These are phyloP conservation scores for Scaptomyza parva DNA, from an alignment of 2,888 invertebrate species.

Conservation along the genomic window DNA sequence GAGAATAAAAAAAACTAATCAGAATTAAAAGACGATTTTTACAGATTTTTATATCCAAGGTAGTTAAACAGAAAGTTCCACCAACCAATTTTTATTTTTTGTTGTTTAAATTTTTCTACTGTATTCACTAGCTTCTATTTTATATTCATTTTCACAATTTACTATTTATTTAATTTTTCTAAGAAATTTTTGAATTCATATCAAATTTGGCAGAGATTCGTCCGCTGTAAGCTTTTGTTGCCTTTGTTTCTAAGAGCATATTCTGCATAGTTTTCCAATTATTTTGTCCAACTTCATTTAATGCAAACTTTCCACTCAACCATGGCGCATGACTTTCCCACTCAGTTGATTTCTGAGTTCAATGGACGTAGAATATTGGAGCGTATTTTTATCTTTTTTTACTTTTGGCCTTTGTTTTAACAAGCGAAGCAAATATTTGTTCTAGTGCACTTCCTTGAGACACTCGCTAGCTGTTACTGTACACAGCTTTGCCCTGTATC, in stretches of 20 bases:
- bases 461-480: slow-evolving; percentile 22
- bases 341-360: slow-evolving; percentile 9
- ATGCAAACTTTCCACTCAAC: slow-evolving; percentile 7
- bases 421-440: slow-evolving; percentile 62
- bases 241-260: not conserved
- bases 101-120: no score
- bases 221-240: not conserved
- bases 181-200: not conserved
- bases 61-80: not conserved
- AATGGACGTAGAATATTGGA: slow-evolving; percentile 8
- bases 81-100: not conserved
- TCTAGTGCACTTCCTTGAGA: slow-evolving; percentile 46
- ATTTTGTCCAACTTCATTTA: not conserved
- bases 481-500: slow-evolving; percentile 5
- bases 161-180: not conserved
- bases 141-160: not conserved
- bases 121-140: not conserved
- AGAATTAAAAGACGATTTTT: no score
- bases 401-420: slow-evolving; percentile 22
- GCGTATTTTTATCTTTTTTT: not conserved
- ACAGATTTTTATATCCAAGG: not conserved
- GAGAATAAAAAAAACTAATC: not conserved
- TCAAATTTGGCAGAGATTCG: not conserved
- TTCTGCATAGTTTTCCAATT: not conserved
- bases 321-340: slow-evolving; percentile 28